phyloP scores from a whole-genome alignment of 2,797 vertebrate genomes.

The Margarornis squamiger region DNA sequence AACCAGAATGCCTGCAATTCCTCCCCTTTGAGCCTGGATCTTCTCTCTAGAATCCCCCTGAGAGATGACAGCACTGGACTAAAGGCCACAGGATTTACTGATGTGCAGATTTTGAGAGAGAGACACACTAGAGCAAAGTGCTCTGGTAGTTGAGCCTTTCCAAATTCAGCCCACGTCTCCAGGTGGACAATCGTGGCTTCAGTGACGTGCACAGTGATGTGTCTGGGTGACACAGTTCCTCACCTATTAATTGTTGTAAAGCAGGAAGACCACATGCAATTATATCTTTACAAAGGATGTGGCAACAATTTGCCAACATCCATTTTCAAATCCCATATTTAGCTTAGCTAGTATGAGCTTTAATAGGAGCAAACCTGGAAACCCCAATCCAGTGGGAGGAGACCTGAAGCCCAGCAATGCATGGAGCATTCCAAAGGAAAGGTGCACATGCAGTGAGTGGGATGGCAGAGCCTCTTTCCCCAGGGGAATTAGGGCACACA shows the following conservation, averaged over 20 bases:
- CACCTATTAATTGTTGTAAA: not conserved
- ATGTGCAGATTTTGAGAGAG: not conserved
- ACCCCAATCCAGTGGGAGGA: not conserved
- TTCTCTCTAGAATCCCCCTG: not conserved
- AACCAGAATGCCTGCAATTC: not conserved
- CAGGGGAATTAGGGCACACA: not conserved
- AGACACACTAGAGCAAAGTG: not conserved
- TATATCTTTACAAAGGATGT: not conserved
- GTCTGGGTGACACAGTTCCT: not conserved
- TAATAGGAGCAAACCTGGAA: not conserved
- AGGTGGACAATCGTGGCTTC: not conserved
- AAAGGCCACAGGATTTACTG: not conserved
- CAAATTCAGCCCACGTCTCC: not conserved
- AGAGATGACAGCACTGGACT: not conserved
- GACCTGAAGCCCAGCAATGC: not conserved
- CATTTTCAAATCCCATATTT: not conserved
- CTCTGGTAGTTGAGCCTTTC: not conserved
- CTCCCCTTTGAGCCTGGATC: not conserved
- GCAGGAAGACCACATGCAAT: not conserved
- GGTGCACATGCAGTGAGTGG: not conserved
- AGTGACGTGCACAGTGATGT: accelerated
- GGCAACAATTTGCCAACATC: not conserved
- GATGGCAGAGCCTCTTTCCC: not conserved
- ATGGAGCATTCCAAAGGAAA: not conserved
- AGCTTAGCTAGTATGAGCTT: not conserved